A percentile compares a stretch with the other conserved stretches of the same genome.
These are phyloP conservation scores for Ictalurus punctatus DNA, from an alignment of 2,113 vertebrate species.

Conservation along the genomic window DNA sequence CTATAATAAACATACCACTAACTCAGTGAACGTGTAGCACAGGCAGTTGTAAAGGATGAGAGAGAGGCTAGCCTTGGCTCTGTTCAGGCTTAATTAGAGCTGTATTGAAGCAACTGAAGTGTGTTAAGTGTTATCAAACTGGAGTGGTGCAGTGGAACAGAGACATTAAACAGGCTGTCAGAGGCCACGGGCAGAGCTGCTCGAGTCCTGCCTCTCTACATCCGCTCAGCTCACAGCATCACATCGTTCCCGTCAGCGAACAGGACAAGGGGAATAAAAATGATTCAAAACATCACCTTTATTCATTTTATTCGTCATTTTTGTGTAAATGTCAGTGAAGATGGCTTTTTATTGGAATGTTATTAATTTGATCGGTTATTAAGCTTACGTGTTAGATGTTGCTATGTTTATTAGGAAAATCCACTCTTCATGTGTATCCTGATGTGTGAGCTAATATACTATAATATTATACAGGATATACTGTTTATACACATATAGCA, in stretches of 20 bases:
- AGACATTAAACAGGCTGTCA: conserved; percentile 50
- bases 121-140: conserved; percentile 57
- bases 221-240: background rate
- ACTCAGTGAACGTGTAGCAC: conserved; percentile 27
- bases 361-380: background rate
- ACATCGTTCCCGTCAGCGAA: background rate
- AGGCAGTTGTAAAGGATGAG: conserved; percentile 37
- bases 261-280: background rate
- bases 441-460: background rate
- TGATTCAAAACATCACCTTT: background rate
- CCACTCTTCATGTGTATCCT: background rate
- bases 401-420: background rate
- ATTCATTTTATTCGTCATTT: background rate
- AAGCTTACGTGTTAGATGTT: background rate
- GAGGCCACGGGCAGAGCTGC: conserved; percentile 20
- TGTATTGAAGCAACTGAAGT: conserved; percentile 50
- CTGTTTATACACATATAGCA: background rate
- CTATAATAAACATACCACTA: background rate
- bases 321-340: background rate
- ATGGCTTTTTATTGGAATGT: background rate
- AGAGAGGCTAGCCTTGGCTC: conserved; percentile 38
- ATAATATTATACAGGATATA: background rate
- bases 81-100: conserved; percentile 51
- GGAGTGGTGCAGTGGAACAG: conserved; percentile 44
- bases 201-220: conserved; percentile 28